Base-by-base conservation (phyloP, 2,113 vertebrate genomes). In the Sturnus vulgaris region DNA sequence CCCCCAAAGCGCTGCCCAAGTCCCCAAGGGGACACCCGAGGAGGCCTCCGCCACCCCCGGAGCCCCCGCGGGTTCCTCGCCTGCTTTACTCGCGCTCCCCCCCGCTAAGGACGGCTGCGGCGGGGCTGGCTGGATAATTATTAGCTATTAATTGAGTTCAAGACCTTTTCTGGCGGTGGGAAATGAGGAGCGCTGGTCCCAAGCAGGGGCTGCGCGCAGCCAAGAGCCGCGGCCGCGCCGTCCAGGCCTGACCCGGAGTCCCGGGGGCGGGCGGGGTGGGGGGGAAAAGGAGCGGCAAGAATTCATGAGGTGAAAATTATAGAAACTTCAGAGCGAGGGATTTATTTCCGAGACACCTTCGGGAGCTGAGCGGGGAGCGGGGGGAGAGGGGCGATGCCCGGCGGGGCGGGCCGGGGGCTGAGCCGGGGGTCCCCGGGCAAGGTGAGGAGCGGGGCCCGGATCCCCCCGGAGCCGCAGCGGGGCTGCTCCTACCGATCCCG, bases 111-210 rank as follows among this genome's bases (percentile, higher is more conserved):
- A 92, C 82, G 97, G 90, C 95, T 76, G 96, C 63, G 76, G 94
- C 71, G 56, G 96, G 94, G 97, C 92, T 68, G 93, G 78, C 97
- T 96, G 97, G 96, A 96, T 98, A 99, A 99, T 99, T 98, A 99
- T 99, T 98, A 98, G 97, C 98, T 98, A 98, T 99, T 99, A 99
- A 99, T 99, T 98, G 98, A 98, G 98, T 98, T 98, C 98, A 98
- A 97, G 98, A 98, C 98, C 98, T 98, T 97, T 98, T 80, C 93
- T 59, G 96, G 98, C 98, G 96, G 15, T 97, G 98, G 98, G 98
- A 98, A 98, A 98, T 98, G 97, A 97, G 97, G 98, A 98, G 97
- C 98, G 93, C 97, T 97, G 98, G 98, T 97, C 97, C 98, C 97
- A 49, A 57, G 87, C 40, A 97, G 96, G 96, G 95, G 61, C 97